Percentiles rank a stretch among this genome's conserved stretches.
Conservation (phyloP, 2,797 vertebrate genomes). For the Peromyscus attwateri region DNA sequence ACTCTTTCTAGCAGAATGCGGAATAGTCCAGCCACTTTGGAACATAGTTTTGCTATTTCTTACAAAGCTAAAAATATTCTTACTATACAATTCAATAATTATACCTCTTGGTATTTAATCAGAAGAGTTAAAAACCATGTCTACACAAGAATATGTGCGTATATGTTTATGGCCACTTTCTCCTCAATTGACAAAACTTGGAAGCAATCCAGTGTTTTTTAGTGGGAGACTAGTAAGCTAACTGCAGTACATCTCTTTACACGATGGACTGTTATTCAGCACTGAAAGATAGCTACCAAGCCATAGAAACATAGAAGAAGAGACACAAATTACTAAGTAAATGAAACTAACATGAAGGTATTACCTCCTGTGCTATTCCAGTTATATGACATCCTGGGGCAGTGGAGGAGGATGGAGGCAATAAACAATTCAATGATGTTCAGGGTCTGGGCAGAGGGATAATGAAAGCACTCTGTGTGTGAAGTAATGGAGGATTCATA, state of each 20-base stretch:
- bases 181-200: neutral
- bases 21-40: neutral
- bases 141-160: neutral
- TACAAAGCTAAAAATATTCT: neutral
- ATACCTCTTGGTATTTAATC: neutral
- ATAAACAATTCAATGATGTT: neutral
- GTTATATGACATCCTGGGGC: neutral
- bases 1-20: neutral
- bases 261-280: neutral
- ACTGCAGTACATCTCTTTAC: too few species aligned
- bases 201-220: neutral
- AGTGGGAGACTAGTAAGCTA: neutral
- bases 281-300: too few species aligned
- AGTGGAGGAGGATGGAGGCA: neutral
- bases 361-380: neutral
- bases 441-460: neutral
- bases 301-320: neutral
- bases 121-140: neutral
- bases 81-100: neutral
- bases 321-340: neutral
- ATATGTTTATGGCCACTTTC: neutral
- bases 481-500: neutral
- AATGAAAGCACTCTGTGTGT: neutral
- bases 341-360: neutral
- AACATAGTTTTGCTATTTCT: neutral